Evolutionary conservation across 2,113 vertebrate species (phyloP).

Genomic region (Hemichromis elongatus): DNA sequence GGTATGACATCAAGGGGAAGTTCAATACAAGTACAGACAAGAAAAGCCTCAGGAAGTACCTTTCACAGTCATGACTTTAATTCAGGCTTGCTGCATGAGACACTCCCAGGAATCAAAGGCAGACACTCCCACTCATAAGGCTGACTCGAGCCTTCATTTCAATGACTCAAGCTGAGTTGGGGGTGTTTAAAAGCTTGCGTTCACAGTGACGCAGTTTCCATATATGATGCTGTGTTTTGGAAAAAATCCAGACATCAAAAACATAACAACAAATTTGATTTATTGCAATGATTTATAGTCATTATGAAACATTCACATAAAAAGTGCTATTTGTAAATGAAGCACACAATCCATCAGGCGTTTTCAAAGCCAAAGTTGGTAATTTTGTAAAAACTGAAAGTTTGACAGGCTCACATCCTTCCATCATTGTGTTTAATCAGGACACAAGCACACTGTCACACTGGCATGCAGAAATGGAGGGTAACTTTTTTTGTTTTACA

Average conservation of each 20-base stretch:
- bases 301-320: slow-evolving; percentile 33
- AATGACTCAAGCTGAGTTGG: slow-evolving; percentile 35
- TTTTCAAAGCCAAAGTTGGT: neutral
- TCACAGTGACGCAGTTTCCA: neutral
- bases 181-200: neutral
- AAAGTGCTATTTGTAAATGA: slow-evolving; percentile 32
- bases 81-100: neutral
- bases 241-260: neutral
- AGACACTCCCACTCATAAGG: slow-evolving; percentile 26
- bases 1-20: neutral
- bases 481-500: neutral
- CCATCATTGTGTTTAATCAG: neutral
- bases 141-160: neutral
- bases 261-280: slow-evolving; percentile 40
- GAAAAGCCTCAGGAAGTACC: neutral
- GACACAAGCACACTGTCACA: neutral
- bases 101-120: neutral
- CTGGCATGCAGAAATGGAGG: slow-evolving; percentile 34
- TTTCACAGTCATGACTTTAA: neutral
- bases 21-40: slow-evolving; percentile 2
- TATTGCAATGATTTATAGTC: slow-evolving; percentile 52
- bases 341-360: neutral
- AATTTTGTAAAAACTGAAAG: neutral
- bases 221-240: neutral
- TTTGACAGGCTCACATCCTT: neutral